phyloP scores from a whole-genome alignment of 2,113 vertebrate genomes.

The Chunga burmeisteri region DNA sequence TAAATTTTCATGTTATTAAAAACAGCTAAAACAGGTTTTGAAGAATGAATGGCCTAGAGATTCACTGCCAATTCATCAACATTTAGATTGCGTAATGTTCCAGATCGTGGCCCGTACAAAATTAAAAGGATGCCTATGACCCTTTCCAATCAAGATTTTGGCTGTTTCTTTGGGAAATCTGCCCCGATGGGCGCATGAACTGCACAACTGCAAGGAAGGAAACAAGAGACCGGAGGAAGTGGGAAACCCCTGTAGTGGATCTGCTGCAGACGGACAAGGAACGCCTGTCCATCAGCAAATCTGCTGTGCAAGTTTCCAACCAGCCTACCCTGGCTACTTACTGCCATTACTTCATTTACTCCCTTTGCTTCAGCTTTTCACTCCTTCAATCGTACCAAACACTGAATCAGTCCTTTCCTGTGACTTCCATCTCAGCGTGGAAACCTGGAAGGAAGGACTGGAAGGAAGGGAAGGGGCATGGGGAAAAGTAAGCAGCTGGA shows the following conservation, averaged over 20 bases:
- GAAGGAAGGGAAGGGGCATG: background rate
- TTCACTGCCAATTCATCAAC: background rate
- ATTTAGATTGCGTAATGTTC: background rate
- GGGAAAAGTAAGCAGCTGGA: background rate
- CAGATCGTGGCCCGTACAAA: accelerated
- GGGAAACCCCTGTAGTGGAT: background rate
- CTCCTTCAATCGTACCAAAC: background rate
- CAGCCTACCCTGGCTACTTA: background rate
- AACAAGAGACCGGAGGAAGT: background rate
- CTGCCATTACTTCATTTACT: background rate
- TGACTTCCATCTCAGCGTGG: background rate
- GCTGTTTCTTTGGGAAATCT: background rate
- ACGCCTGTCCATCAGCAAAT: background rate
- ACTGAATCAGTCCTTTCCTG: background rate
- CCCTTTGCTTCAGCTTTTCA: background rate
- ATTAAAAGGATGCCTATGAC: background rate
- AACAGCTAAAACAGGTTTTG: background rate
- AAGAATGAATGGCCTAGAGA: background rate
- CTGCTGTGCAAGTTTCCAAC: background rate
- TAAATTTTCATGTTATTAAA: background rate
- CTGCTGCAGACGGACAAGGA: accelerated
- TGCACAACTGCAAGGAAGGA: background rate
- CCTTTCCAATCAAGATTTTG: background rate
- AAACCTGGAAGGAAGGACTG: conserved; percentile 39
- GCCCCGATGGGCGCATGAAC: background rate